Evolutionary conservation across 2,888 invertebrate species (phyloP), one percentile per base, ranked within the genome.

Genomic region (Abscondita cerata): DNA sequence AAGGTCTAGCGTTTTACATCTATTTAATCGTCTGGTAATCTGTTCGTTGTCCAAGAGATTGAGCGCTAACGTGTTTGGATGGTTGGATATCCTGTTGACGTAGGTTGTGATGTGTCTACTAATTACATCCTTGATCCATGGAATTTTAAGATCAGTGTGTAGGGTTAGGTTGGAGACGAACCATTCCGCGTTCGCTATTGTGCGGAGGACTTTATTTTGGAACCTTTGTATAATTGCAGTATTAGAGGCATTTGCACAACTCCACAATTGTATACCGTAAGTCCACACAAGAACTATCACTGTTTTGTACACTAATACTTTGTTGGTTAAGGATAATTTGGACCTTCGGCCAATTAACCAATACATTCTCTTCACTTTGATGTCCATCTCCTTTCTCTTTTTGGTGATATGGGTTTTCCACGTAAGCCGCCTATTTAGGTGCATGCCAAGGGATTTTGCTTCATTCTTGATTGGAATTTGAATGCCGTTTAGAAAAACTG

Each of bases 391-490:
- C 33, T 66, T 62, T 18, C 60, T 47, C 57, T 68, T 65, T 9
- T 51, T 47, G 19, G 40, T 64, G 5, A 25, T 25, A 25, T 2
- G 25, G 2, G 2, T 25, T 25, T 25, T 25, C 6, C 6, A 68
- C 9, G 59, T 67, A 15, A 68, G 20, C 8, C 59, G 38, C n/a
- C 52, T 44, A 34, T 67, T 62, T 8, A 67, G 56, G 31, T 51
- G 53, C 48, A 67, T 59, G 11, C 66, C 59, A 4, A 69, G 64
- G 48, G 66, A 65, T 50, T 48, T 54, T 67, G 71, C 0, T 54
- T 62, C n/a, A 58, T 68, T 0, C 74, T 74, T 59, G 65, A 79
- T 57, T 79, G 73, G 52, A 74, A 80, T 71, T 18, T 31, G 33
- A 36, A 40, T 52, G 31, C 50, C 53, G 40, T 57, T 62, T 3